These are phyloP conservation scores for Pardalotus punctatus DNA, from an alignment of 2,113 vertebrate species.

Conservation along the genomic window DNA sequence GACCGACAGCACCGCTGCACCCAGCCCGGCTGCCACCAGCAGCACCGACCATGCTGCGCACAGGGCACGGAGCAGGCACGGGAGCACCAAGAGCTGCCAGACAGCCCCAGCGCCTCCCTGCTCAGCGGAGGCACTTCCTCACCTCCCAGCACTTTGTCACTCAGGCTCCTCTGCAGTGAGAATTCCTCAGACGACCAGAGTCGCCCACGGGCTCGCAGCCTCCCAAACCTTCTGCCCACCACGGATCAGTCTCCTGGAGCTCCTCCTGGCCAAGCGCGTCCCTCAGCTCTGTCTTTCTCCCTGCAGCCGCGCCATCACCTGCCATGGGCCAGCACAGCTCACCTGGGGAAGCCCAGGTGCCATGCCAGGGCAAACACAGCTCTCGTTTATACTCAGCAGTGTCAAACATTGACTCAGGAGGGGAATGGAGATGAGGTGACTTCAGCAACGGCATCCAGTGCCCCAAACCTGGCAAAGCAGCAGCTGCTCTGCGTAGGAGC, in stretches of 20 bases:
- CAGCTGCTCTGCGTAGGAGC: accelerated
- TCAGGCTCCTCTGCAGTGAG: background rate
- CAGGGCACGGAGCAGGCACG: background rate
- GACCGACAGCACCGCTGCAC: background rate
- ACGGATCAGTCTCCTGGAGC: accelerated
- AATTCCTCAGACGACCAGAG: background rate
- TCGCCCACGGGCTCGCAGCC: background rate
- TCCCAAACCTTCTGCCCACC: background rate
- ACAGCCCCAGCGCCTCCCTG: background rate
- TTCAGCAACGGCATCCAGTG: background rate
- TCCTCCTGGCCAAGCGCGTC: background rate
- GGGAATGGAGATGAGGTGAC: accelerated
- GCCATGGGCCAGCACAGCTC: background rate
- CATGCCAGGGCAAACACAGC: background rate
- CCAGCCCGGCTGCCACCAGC: background rate
- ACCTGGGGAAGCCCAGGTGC: background rate
- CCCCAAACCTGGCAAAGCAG: background rate
- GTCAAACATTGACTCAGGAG: background rate
- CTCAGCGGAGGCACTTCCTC: background rate
- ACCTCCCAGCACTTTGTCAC: background rate
- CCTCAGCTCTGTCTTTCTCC: accelerated
- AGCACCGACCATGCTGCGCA: accelerated
- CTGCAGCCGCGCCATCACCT: accelerated
- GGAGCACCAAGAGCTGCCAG: background rate
- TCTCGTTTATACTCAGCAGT: background rate